Base-by-base conservation (phyloP, 2,888 invertebrate species). In the Alviniconcha strummeri region DNA sequence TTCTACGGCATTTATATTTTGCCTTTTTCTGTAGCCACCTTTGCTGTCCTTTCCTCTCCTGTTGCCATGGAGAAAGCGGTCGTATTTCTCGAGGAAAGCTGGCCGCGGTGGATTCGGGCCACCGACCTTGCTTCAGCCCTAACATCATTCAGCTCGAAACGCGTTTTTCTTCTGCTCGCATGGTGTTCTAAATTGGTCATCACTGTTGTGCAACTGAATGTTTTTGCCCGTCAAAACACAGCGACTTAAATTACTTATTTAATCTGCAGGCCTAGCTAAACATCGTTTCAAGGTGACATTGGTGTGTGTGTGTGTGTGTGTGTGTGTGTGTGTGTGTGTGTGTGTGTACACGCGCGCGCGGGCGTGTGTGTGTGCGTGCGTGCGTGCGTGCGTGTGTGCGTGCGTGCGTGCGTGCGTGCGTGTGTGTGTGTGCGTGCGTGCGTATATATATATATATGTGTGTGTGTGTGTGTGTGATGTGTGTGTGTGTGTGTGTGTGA, bases 401-500 rank as follows among this genome's bases (percentile, higher is more conserved):
- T 72, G 17, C 2, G 17, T 72, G n/a, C 4, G 9, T 36, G 9
- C 4, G 36, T 36, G 36, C 3, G 36, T 36, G 36, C 3, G 36
- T 36, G 36, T 36, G 36, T 36, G 36, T 36, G 36, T 36, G 36
- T 36, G 36, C 3, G 36, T 36, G 36, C n/a, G n/a, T n/a, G n/a
- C n/a, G n/a, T n/a, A n/a, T n/a, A n/a, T n/a, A n/a, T n/a, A n/a
- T n/a, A n/a, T n/a, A n/a, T n/a, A n/a, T 36, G 36, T 19, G 9
- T 17, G n/a, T 72, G 17, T 72, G 17, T 72, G 17, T 19, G 17
- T 72, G 17, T 72, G 9, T 72, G n/a, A 17, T 72, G n/a, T 72
- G 72, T 72, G n/a, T 72, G n/a, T 72, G 72, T 72, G 72, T 72
- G 72, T 4, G 72, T 72, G 72, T 4, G 72, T 72, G 72, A n/a